Evolutionary conservation across 2,888 invertebrate genomes (phyloP).

Genomic region (Agapostemon virescens): DNA sequence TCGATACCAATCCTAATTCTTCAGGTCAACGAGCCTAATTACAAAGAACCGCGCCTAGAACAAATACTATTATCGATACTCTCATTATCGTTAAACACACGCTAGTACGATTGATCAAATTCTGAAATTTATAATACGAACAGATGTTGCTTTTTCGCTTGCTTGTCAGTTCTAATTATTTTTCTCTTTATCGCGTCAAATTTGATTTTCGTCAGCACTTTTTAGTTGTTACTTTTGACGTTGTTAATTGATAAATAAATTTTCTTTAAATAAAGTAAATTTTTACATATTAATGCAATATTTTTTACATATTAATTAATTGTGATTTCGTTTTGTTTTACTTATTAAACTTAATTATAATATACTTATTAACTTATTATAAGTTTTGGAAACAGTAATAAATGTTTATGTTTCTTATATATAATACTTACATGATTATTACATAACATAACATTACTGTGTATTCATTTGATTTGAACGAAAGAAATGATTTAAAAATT

Average conservation of each 20-base stretch:
- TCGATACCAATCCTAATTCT: slow-evolving; percentile 64
- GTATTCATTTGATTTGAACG: neutral
- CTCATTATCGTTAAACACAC: slow-evolving; percentile 1
- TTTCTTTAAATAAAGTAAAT: neutral
- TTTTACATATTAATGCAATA: too few species aligned
- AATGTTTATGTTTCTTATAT: too few species aligned
- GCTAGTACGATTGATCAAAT: neutral
- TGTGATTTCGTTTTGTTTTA: neutral
- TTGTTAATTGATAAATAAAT: neutral
- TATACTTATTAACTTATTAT: too few species aligned
- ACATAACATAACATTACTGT: neutral
- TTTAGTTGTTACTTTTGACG: neutral
- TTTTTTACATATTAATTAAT: neutral
- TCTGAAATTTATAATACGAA: neutral
- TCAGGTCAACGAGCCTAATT: slow-evolving; percentile 68
- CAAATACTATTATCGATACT: slow-evolving; percentile 53
- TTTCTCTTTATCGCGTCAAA: neutral
- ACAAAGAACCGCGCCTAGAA: slow-evolving; percentile 64
- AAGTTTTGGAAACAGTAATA: too few species aligned
- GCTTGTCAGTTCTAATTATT: neutral
- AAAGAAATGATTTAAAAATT: neutral
- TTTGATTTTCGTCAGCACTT: neutral
- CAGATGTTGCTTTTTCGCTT: neutral
- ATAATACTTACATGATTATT: neutral
- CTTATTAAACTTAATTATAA: too few species aligned